Base-by-base conservation (phyloP, 2,797 vertebrate species). In the Telmatherina bonti region DNA sequence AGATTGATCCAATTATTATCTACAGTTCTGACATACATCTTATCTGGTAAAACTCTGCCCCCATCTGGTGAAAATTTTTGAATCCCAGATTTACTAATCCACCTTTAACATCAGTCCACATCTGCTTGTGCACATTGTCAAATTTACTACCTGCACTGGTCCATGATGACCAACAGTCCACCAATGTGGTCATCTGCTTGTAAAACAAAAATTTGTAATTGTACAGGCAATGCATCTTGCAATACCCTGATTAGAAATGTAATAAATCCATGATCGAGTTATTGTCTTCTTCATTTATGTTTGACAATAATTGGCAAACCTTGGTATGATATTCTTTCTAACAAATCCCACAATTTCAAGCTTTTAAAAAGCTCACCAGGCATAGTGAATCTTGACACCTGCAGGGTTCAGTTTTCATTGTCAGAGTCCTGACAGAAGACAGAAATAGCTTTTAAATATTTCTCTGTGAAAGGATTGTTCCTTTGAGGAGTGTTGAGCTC, bases 401-500 rank as follows among this genome's bases (percentile, higher is more conserved):
- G 27, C 20, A 57, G 67, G 67, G 43, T 65, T 67, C 6, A n/a
- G 55, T 69, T 58, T 63, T 9, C 67, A 56, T 60, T 76, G 54
- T 62, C 54, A 76, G 61, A 41, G 54, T 30, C 69, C 36, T 47
- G 36, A 29, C 38, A 62, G 68, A 20, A 29, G 36, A 54, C 64
- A 71, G 51, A 69, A 82, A 81, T 51, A 67, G 62, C 85, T 81
- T 85, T 85, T 60, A 69, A 81, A 86, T 80, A 83, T 81, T 79
- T 70, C 69, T 76, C 55, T 52, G 22, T 82, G 68, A 82, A 78
- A 76, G 79, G 62, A 74, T 67, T 75, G 63, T 56, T 77, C 56
- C 55, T 80, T 49, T 71, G 77, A 83, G 72, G 66, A 55, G 74
- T 16, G 60, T 64, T 11, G 63, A 61, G 75, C 74, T 82, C 70